Base-by-base conservation (phyloP, 2,888 invertebrate genomes). In the Ornithoptera alexandrae region DNA sequence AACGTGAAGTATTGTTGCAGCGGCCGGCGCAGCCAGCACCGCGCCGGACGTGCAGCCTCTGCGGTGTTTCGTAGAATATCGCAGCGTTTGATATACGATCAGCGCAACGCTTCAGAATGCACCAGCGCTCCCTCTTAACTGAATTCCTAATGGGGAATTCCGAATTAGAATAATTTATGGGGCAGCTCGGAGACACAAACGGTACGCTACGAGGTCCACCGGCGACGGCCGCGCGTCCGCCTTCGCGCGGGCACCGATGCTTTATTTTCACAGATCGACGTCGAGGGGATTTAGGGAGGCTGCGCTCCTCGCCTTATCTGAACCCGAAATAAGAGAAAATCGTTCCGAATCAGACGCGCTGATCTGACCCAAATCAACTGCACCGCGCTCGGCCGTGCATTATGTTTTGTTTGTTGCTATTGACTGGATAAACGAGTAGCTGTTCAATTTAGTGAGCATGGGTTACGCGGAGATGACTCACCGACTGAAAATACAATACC, bases 91-190 rank as follows among this genome's bases (percentile, higher is more conserved):
- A 91, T 90, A 89, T 88, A 90, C 90, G 90, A 89, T 89, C 88
- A 83, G 84, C 78, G 81, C 84, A 87, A 88, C 87, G 87, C 87
- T 88, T 87, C 83, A 86, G 84, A 89, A 89, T 89, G 87, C 89
- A 88, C 85, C 87, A 84, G 84, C 83, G 82, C 83, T 83, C 83
- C 84, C 86, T 86, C 86, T 86, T 85, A 88, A 88, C 89, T 90
- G 91, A 89, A 92, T 92, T 90, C 89, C 90, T 92, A 91, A 91
- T 90, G 88, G 87, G 88, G 82, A n/a, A n/a, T n/a, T 82, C 87
- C 88, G 88, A 88, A 89, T 90, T 88, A 84, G 90, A 89, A 88
- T 90, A 86, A 91, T 91, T 90, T 91, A 91, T 92, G 83, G 86
- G 80, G 78, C 79, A 78, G 84, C 81, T 78, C 76, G 76, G 86